Base-by-base conservation (phyloP, 1,140 invertebrate genomes). In the Venustaconcha ellipsiformis region DNA sequence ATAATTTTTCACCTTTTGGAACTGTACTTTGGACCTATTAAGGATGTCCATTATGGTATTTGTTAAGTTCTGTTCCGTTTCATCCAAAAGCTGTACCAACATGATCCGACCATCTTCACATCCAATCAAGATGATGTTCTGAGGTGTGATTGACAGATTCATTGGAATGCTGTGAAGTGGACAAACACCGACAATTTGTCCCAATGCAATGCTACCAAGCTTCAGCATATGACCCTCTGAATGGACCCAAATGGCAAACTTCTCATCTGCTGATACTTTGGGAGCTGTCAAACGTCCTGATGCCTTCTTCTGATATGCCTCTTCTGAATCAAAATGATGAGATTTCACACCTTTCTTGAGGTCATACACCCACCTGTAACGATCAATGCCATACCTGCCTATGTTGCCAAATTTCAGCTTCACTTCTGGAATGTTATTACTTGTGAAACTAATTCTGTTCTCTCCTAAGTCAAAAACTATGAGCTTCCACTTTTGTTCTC, bases 101-200 rank as follows among this genome's bases (percentile, higher is more conserved):
- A 83, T 83, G n/a, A 83, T 70, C 11, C 82, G 62, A 2, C 82
- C 82, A 70, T 83, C 82, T 56, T 83, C 82, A 78, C 80, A 83
- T 11, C 78, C 82, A 30, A 83, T 63, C 13, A 82, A 4, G 18
- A 83, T 63, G 48, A 82, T 62, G 8, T 76, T 70, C 12, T 78
- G 18, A 17, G 70, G 11, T 14, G 82, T 80, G 56, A 83, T 67
- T 57, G 65, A 64, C 14, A 83, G 60, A 30, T 69, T 76, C 37
- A 83, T 76, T 0, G 78, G 80, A 3, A 83, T 80, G 57, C 80
- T 80, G 56, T 83, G 82, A 18, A 81, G 67, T n/a, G 82, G 74
- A 64, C 71, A 80, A n/a, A 82, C 71, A 23, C 74, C 74, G n/a
- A 74, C 68, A 0, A 79, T 58, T 56, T 70, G 62, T 37, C 64